Base-by-base conservation (phyloP, 1,140 invertebrate species). In the Drosophila tristis region DNA sequence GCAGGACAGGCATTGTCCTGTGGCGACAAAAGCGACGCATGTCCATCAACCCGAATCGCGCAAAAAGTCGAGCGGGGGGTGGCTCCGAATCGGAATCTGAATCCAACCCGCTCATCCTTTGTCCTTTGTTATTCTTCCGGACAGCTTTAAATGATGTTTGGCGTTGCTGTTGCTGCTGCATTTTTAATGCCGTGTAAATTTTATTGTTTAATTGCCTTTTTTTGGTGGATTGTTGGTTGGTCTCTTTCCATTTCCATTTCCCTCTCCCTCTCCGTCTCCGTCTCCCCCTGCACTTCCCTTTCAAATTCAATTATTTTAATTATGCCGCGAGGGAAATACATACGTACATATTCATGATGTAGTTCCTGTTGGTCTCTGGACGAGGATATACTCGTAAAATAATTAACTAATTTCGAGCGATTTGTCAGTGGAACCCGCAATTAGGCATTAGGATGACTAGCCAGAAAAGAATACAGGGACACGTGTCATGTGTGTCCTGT, bases 221-320 rank as follows among this genome's bases (percentile, higher is more conserved):
- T 80, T 78, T 63, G 26, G 35, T 60, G 44, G 44, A 35, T 23
- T 23, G 55, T 44, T 43, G 31, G 31, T 78, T 29, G 5, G 26
- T 65, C 55, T 78, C 7, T 7, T 6, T 20, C 20, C 20, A 20
- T 20, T 20, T 20, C 20, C 20, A 20, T 20, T 20, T 35, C 72
- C 58, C 68, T 48, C 7, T 35, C 72, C 58, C 68, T 48, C 7
- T 59, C 16, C 50, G 9, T 62, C 51, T 78, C 72, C 61, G 58
- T 50, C 29, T 59, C 16, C 47, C 20, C 43, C 65, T 66, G 43
- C 20, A 47, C 71, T 73, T 26, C 56, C 42, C 56, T 81, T 81
- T 82, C 73, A 74, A 86, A 84, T 89, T 89, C 85, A 89, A 89
- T 89, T 90, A 89, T 77, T 89, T 77, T 89, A 89, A 89, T 89